Percentiles rank a stretch among this genome's conserved stretches.
Evolutionary conservation across 2,797 vertebrate species (phyloP).

Genomic region (Toxotes lorentzi): DNA sequence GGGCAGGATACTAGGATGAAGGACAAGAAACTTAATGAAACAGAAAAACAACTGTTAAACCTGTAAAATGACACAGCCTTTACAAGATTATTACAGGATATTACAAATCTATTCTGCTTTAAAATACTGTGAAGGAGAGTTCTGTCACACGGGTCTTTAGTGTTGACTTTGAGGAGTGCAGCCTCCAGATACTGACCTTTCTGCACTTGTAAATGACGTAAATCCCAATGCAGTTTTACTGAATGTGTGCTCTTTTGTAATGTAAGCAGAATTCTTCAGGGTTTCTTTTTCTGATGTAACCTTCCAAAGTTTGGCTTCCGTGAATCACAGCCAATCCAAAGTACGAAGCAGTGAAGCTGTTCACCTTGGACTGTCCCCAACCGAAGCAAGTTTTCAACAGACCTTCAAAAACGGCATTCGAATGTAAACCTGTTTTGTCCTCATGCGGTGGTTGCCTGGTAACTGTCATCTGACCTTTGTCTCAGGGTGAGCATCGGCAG

Average conservation of each 20-base stretch:
- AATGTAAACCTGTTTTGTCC: slow-evolving; percentile 12
- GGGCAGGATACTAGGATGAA: neutral
- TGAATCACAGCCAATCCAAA: neutral
- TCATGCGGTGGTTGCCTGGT: slow-evolving; percentile 50
- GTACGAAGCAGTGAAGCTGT: neutral
- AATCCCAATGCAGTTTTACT: too few relatives aligned
- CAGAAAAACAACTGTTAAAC: neutral
- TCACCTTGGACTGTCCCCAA: neutral
- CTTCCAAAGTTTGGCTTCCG: neutral
- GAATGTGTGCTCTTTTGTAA: too few relatives aligned
- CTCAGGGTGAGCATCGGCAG: slow-evolving; percentile 13
- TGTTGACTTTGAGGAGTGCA: neutral
- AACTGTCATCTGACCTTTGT: slow-evolving; percentile 51
- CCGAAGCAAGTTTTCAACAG: neutral
- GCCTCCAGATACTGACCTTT: too few relatives aligned
- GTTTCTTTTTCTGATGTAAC: neutral
- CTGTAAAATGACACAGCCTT: neutral
- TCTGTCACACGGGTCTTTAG: neutral
- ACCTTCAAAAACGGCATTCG: slow-evolving; percentile 14
- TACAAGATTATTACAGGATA: neutral
- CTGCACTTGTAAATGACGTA: too few relatives aligned
- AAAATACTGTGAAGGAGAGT: neutral
- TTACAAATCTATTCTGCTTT: too few relatives aligned
- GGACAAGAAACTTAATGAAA: neutral
- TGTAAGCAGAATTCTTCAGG: neutral